Base-by-base conservation (phyloP, 2,888 invertebrate species). In the Xestoiulus laeticollis region DNA sequence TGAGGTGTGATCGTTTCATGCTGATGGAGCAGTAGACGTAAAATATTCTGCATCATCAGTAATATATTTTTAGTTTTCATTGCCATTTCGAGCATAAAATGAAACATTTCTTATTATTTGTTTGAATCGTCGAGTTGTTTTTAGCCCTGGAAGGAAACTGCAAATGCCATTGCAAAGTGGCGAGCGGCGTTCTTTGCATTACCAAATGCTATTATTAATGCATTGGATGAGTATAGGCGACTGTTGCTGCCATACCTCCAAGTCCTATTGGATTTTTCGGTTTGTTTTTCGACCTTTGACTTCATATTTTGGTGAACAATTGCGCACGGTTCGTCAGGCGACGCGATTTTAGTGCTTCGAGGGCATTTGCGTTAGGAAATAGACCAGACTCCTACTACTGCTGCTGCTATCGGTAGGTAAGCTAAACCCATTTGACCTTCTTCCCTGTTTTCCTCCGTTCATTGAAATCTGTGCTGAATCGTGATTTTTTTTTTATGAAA, bases 1-100 rank as follows among this genome's bases (percentile, higher is more conserved):
- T 30, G 78, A 78, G 78, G 78, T 78, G 78, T 78, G 78, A 78
- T 30, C 78, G 14, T 78, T 78, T 78, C 78, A 78, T 78, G 78
- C 78, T 78, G 78, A 78, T 78, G 78, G 30, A 78, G 78, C 78
- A 78, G 78, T 78, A 78, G 78, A 78, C 78, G 78, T 78, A 78
- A 78, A 78, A 78, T 78, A 30, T 78, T 78, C 78, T 78, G 78
- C 78, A 78, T 78, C 78, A 78, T 78, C 78, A 78, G 30, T 78
- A 78, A 26, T 78, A 78, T 78, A 30, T 78, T 78, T 78, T 78
- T 78, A 78, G 78, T 78, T 78, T 78, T 30, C 78, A 16, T 30
- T 78, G 78, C 78, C 78, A 78, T 78, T 78, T 16, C 30, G 78
- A 26, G 78, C 78, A 32, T 78, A 78, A 78, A 78, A 78, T 78